Conservation (phyloP, 2,888 invertebrate genomes). For the Pomacea canaliculata region DNA sequence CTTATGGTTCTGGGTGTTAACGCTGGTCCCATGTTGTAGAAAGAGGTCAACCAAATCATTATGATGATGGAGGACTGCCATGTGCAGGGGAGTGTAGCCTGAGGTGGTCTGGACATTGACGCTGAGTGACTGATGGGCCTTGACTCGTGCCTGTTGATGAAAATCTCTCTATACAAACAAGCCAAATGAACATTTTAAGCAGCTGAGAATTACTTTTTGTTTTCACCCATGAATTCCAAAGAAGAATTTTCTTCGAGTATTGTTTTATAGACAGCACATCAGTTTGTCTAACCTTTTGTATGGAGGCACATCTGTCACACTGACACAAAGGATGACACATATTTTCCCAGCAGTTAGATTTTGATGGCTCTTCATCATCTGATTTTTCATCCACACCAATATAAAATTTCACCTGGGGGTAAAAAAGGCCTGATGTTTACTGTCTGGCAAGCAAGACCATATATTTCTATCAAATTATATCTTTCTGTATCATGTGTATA, state of each 20-base stretch:
- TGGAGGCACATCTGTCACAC: constrained; percentile 61
- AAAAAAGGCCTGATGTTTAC: background rate
- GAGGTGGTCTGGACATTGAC: constrained; percentile 58
- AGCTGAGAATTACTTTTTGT: too few relatives aligned
- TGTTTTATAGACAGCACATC: too few relatives aligned
- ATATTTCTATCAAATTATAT: background rate
- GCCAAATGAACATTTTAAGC: background rate
- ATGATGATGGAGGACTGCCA: constrained; percentile 56
- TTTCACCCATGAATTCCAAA: too few relatives aligned
- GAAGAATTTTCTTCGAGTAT: too few relatives aligned
- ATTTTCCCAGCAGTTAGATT: constrained; percentile 20
- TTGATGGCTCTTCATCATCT: constrained; percentile 26
- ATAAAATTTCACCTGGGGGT: constrained; percentile 57
- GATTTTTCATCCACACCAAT: constrained; percentile 50
- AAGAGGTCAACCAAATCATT: constrained; percentile 54
- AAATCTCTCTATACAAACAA: background rate
- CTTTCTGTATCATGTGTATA: background rate
- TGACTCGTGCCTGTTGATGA: constrained; percentile 22
- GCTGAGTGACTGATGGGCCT: constrained; percentile 36
- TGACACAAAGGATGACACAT: constrained; percentile 69
- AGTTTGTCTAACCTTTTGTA: constrained; percentile 55
- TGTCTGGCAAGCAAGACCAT: background rate
- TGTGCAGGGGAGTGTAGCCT: constrained; percentile 62
- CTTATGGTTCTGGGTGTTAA: constrained; percentile 53
- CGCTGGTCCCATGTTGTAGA: constrained; percentile 53